These are phyloP conservation scores for Olivierus martensii DNA, from an alignment of 1,140 invertebrate genomes.

Conservation along the genomic window DNA sequence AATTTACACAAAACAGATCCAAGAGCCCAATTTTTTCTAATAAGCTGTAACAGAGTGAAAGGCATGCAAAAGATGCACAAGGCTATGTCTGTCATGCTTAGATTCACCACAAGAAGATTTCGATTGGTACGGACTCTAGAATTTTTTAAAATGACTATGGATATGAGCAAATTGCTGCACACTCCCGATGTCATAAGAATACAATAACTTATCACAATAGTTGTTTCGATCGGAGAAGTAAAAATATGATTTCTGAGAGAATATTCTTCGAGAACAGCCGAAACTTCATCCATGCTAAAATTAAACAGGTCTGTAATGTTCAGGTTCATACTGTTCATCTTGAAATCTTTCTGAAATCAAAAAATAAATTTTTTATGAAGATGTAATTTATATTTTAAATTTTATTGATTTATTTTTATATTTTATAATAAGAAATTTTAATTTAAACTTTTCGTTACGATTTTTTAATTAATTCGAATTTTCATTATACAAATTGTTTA, in stretches of 20 bases:
- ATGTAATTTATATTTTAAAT: too few relatives aligned
- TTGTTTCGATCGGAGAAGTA: neutral
- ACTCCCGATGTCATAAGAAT: slow-evolving; percentile 6
- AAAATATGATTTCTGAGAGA: slow-evolving; percentile 6
- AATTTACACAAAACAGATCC: slow-evolving; percentile 40
- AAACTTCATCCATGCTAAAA: too few relatives aligned
- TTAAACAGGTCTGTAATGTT: too few relatives aligned
- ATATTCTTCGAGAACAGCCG: too few relatives aligned
- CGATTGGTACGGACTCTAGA: neutral
- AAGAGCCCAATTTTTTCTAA: slow-evolving; percentile 29
- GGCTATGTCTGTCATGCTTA: slow-evolving; percentile 42
- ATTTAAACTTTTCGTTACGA: too few relatives aligned
- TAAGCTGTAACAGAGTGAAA: slow-evolving; percentile 36
- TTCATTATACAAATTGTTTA: too few relatives aligned
- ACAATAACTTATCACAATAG: slow-evolving; percentile 5
- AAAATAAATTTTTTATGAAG: too few relatives aligned
- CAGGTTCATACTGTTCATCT: too few relatives aligned
- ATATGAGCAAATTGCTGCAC: slow-evolving; percentile 6
- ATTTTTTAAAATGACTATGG: slow-evolving; percentile 6
- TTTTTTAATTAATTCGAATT: too few relatives aligned
- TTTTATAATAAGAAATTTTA: too few relatives aligned
- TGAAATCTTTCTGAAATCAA: too few relatives aligned
- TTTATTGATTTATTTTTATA: too few relatives aligned
- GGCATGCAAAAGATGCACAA: slow-evolving; percentile 44
- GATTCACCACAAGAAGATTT: slow-evolving; percentile 32